Evolutionary conservation across 2,797 vertebrate species (phyloP).

Genomic region (Chromis chromis): DNA sequence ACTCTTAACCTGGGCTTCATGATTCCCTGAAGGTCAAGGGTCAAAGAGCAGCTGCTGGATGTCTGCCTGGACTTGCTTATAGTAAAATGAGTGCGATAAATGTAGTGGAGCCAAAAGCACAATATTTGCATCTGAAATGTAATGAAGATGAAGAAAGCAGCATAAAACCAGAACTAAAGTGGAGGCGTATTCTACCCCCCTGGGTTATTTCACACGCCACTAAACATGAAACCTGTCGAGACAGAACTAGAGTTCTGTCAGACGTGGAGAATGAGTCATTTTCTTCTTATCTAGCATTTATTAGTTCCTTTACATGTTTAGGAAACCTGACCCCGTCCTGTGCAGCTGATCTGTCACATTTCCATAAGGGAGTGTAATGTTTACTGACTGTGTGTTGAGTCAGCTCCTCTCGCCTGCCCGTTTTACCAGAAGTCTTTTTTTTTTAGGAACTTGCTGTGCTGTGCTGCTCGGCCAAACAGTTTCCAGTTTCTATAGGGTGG

Average conservation of each 20-base stretch:
- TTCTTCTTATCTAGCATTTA: not conserved
- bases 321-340: not conserved
- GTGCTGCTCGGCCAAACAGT: conserved; percentile 46
- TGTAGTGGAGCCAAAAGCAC: not conserved
- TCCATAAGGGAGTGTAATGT: conserved; percentile 55
- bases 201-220: conserved; percentile 8
- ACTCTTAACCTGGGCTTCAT: not conserved
- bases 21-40: not conserved
- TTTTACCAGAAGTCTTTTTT: conserved; percentile 73
- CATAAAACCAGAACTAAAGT: too few relatives aligned
- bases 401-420: conserved; percentile 69
- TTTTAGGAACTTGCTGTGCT: conserved; percentile 73
- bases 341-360: conserved; percentile 44
- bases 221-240: conserved; percentile 37
- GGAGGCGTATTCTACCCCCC: too few relatives aligned
- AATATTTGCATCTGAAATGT: not conserved
- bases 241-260: conserved; percentile 2
- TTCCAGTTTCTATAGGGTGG: conserved; percentile 40
- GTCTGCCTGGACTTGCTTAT: too few relatives aligned
- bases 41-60: not conserved
- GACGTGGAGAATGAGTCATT: conserved; percentile 17
- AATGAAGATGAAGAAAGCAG: not conserved
- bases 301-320: conserved; percentile 4
- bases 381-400: conserved; percentile 67
- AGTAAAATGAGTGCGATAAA: not conserved